These are phyloP conservation scores for Actinostola sp. DNA, from an alignment of 92 coral and sea anemone genomes.

Conservation along the genomic window DNA sequence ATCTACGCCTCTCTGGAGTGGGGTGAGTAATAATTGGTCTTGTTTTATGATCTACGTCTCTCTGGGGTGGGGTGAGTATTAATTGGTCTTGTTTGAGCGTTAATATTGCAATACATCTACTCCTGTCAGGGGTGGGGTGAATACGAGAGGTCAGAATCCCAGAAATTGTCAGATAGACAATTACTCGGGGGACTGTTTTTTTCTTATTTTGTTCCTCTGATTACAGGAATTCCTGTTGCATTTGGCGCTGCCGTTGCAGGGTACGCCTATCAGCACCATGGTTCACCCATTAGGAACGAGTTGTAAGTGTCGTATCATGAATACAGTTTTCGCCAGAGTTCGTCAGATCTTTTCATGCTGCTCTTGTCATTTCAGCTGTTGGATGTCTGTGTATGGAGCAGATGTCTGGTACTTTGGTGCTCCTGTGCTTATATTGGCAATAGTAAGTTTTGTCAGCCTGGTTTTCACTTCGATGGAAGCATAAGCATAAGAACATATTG, in stretches of 20 bases:
- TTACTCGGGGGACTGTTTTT: no score
- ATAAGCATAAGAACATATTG: no score
- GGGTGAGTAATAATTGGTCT: slow-evolving; percentile 62
- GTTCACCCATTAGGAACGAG: slow-evolving; percentile 68
- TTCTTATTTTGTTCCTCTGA: background rate
- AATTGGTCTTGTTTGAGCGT: background rate
- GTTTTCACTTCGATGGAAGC: no score
- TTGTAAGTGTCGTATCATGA: slow-evolving; percentile 58
- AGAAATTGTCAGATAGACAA: no score
- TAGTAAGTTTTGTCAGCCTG: no score
- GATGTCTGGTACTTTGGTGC: slow-evolving; percentile 82
- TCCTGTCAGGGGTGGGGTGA: background rate
- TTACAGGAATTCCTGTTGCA: slow-evolving; percentile 79
- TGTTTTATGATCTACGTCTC: background rate
- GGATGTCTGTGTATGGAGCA: slow-evolving; percentile 73
- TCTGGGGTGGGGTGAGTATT: background rate
- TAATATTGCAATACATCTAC: background rate
- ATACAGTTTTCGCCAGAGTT: background rate
- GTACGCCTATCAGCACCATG: slow-evolving; percentile 73
- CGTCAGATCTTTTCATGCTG: background rate
- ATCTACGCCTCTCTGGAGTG: slow-evolving; percentile 79
- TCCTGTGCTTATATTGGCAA: slow-evolving; percentile 69
- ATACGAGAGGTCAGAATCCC: no score
- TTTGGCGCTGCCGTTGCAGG: slow-evolving; percentile 89
- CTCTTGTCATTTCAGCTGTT: slow-evolving; percentile 50